phyloP scores from a whole-genome alignment of 2,888 invertebrate species.

The Acanthopleura granulata region DNA sequence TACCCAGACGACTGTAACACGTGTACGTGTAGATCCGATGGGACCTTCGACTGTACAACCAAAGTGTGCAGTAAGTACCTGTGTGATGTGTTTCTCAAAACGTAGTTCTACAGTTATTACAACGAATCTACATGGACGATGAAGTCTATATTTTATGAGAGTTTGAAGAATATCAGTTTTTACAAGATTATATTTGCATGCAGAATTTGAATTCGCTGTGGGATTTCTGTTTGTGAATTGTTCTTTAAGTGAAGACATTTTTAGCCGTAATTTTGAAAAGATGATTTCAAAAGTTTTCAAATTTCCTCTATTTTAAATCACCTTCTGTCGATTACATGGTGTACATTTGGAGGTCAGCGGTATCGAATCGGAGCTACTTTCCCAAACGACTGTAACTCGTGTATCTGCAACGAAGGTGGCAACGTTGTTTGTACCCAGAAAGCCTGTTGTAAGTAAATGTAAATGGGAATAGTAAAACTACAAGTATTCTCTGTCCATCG shows the following conservation, averaged over 20 bases:
- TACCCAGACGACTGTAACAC: constrained; percentile 5
- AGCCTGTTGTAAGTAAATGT: not conserved
- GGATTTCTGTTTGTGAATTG: no score
- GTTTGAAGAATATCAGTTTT: no score
- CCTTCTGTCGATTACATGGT: not conserved
- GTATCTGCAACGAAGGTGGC: not conserved
- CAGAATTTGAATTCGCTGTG: no score
- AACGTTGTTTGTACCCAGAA: not conserved
- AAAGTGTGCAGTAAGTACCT: not conserved
- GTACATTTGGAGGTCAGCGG: not conserved
- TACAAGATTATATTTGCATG: no score
- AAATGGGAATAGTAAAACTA: no score
- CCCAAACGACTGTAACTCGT: not conserved
- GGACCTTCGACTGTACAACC: not conserved
- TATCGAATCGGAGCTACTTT: not conserved
- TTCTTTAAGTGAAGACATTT: no score
- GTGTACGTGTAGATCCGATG: not conserved
- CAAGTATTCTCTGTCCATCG: no score
- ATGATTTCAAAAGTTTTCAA: not conserved
- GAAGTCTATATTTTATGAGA: no score
- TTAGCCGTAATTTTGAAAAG: no score
- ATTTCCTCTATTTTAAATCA: not conserved
- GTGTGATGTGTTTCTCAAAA: not conserved
- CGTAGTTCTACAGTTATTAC: no score
- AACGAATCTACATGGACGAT: no score